These are phyloP conservation scores for Oligia latruncula DNA, from an alignment of 2,888 invertebrate species.

Conservation along the genomic window DNA sequence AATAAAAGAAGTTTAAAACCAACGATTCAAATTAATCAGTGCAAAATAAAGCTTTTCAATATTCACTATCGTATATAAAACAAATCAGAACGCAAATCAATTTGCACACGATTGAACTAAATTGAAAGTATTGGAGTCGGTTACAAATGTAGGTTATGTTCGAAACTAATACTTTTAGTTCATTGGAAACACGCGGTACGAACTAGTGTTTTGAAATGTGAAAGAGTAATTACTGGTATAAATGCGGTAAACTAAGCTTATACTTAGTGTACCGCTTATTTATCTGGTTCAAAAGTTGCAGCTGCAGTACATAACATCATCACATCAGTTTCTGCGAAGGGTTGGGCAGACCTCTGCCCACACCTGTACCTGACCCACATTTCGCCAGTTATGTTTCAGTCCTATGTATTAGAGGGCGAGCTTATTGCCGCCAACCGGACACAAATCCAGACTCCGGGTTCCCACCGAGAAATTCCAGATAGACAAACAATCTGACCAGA, in stretches of 20 bases:
- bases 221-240: background rate
- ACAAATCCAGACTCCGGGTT: background rate
- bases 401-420: background rate
- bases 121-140: conserved; percentile 36
- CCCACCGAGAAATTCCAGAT: background rate
- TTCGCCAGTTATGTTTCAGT: background rate
- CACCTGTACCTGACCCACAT: background rate
- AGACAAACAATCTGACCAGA: background rate
- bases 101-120: conserved; percentile 15
- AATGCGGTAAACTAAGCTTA: background rate
- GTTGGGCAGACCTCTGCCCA: no score
- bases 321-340: background rate
- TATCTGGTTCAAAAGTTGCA: no score
- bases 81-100: conserved; percentile 23
- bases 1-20: background rate
- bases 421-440: background rate
- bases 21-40: background rate
- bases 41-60: conserved; percentile 9
- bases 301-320: background rate
- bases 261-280: background rate
- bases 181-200: conserved; percentile 5
- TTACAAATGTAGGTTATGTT: conserved; percentile 28
- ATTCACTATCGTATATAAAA: conserved; percentile 3
- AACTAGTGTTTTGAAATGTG: conserved; percentile 6
- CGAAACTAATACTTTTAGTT: conserved; percentile 38